Conservation (phyloP, 2,113 vertebrate genomes). For the Hepsetus odoe region DNA sequence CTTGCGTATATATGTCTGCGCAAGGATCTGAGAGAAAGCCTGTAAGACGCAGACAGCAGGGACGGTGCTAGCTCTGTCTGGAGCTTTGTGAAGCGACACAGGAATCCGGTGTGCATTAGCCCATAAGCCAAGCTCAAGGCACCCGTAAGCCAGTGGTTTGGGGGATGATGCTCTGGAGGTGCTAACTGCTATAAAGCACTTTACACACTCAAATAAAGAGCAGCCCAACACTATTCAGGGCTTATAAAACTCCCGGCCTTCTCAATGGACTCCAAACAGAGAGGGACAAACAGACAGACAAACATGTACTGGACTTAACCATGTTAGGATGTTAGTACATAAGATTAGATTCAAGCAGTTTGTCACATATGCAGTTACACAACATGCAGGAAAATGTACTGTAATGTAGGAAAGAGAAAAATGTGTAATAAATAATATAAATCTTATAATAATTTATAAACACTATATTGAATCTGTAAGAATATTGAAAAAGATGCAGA, state of each 20-base stretch:
- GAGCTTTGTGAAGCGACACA: not conserved
- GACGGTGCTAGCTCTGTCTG: not conserved
- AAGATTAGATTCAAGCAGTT: no score
- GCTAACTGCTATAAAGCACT: conserved; percentile 55
- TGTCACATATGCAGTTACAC: no score
- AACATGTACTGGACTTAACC: not conserved
- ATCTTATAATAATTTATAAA: no score
- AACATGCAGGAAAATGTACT: no score
- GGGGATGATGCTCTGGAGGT: conserved; percentile 29
- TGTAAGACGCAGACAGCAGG: conserved; percentile 8
- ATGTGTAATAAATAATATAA: no score
- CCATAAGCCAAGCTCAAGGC: not conserved
- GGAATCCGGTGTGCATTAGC: not conserved
- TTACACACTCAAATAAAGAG: conserved; percentile 53
- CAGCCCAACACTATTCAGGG: conserved; percentile 27
- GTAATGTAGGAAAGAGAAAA: no score
- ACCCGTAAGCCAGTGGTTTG: not conserved
- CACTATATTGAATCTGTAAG: no score
- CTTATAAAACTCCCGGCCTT: conserved; percentile 42
- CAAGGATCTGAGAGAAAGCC: conserved; percentile 12
- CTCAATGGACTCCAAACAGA: conserved; percentile 36
- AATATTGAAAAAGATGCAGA: no score
- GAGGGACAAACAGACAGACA: conserved; percentile 13
- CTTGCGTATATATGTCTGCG: not conserved
- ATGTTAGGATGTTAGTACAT: no score